phyloP scores from a whole-genome alignment of 1,140 invertebrate species.

The Gryllus bimaculatus region DNA sequence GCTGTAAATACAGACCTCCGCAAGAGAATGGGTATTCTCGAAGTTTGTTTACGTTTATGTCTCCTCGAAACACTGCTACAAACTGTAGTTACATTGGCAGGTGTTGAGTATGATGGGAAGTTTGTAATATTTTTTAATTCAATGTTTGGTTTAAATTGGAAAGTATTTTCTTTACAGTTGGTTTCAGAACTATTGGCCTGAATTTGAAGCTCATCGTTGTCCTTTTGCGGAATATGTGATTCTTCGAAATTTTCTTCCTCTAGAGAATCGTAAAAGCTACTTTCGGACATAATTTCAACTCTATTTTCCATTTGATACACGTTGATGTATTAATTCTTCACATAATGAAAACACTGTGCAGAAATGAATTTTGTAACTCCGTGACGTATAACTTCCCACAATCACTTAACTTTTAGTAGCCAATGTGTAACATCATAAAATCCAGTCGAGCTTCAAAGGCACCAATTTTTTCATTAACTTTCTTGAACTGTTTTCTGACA shows the following conservation, averaged over 20 bases:
- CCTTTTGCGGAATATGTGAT: neutral
- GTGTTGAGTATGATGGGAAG: neutral
- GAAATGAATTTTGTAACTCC: neutral
- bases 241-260: neutral
- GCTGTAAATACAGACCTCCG: neutral
- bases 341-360: neutral
- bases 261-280: neutral
- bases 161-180: neutral
- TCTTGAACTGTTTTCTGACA: too few relatives aligned
- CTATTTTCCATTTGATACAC: neutral
- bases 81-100: neutral
- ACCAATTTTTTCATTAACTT: neutral
- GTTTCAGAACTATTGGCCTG: neutral
- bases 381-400: neutral
- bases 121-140: neutral
- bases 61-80: neutral
- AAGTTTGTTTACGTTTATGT: neutral
- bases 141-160: neutral
- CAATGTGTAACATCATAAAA: neutral
- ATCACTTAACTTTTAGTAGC: neutral
- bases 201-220: neutral
- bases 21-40: neutral
- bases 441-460: neutral
- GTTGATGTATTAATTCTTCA: neutral
- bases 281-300: neutral